Evolutionary conservation across 2,797 vertebrate species (phyloP), one percentile per base, ranked within the genome.

Genomic region (Melanotaenia trifasciata): DNA sequence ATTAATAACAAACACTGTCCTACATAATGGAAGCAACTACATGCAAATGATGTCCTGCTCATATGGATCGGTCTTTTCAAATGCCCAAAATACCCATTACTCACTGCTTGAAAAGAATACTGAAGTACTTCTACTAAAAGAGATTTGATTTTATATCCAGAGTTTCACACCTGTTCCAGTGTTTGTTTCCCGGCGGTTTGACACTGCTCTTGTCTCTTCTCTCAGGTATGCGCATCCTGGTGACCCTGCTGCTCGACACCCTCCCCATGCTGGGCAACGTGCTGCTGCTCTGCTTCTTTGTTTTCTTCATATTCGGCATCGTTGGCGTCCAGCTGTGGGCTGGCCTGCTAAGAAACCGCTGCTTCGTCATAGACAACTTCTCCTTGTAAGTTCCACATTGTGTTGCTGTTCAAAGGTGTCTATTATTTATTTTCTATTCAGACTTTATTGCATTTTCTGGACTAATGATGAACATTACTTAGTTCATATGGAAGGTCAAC

Each of bases 301-400:
- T 99, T 92, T 99, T 99, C 95, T 99, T 99, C 92, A 98, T 99
- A 90, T 99, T 99, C 0, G 98, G 98, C 80, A 99, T 99, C 84
- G 97, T 99, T 0, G 98, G 98, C 0, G 98, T 99, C 83, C 98
- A 99, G 92, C 94, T 99, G 67, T 99, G 98, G 98, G 96, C 97
- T 0, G 98, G 98, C 62, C 93, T 98, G 63, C 96, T 99, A 80
- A 91, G 98, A 63, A 95, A 95, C 81, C 94, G 94, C 79, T 95
- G 94, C 90, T 95, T 98, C 83, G 93, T 98, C 64, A 91, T 96
- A 0, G 96, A 97, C 87, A 98, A 97, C 94, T 97, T 98, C 93
- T 96, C 96, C 84, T 94, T 97, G 98, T 99, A 93, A 99, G 98
- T 96, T 10, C n/a, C 1, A 12, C 11, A 0, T 8, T 33, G 11